Conservation (phyloP, 2,888 invertebrate species). For the Drosophila mimetica region DNA sequence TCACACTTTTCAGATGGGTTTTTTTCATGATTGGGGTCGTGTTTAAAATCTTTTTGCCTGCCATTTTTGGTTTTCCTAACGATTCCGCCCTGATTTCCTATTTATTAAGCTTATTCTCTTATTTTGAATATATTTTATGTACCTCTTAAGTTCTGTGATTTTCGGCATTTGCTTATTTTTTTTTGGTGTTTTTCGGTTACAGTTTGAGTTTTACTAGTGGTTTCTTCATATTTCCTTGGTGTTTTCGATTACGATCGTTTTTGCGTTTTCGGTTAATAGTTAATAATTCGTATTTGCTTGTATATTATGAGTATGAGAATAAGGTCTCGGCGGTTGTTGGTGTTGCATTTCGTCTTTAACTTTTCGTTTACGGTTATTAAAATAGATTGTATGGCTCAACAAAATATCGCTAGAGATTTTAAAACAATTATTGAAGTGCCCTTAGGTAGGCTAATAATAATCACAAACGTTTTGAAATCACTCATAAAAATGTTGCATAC, state of each 20-base stretch:
- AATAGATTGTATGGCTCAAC: not conserved
- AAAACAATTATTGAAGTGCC: not conserved
- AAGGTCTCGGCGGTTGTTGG: slow-evolving; percentile 45
- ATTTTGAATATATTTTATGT: not conserved
- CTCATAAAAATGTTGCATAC: not conserved
- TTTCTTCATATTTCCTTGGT: slow-evolving; percentile 29
- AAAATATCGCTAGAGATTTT: slow-evolving; percentile 9
- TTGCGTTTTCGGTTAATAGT: slow-evolving; percentile 31
- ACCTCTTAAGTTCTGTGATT: slow-evolving; percentile 6
- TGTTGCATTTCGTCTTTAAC: slow-evolving; percentile 36
- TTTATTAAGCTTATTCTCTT: slow-evolving; percentile 7
- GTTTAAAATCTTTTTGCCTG: not conserved
- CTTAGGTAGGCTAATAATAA: no score
- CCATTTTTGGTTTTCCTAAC: not conserved
- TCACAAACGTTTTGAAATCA: not conserved
- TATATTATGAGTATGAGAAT: slow-evolving; percentile 31
- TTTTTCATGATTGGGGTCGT: not conserved
- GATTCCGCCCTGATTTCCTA: not conserved
- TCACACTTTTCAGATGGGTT: not conserved
- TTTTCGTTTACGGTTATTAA: slow-evolving; percentile 30
- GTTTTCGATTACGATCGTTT: slow-evolving; percentile 39
- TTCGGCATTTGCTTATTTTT: slow-evolving; percentile 13
- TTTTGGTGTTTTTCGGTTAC: slow-evolving; percentile 52
- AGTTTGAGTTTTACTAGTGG: slow-evolving; percentile 42
- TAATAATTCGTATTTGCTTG: slow-evolving; percentile 33